phyloP scores from a whole-genome alignment of 2,888 invertebrate species.

The Troides oblongomaculatus region DNA sequence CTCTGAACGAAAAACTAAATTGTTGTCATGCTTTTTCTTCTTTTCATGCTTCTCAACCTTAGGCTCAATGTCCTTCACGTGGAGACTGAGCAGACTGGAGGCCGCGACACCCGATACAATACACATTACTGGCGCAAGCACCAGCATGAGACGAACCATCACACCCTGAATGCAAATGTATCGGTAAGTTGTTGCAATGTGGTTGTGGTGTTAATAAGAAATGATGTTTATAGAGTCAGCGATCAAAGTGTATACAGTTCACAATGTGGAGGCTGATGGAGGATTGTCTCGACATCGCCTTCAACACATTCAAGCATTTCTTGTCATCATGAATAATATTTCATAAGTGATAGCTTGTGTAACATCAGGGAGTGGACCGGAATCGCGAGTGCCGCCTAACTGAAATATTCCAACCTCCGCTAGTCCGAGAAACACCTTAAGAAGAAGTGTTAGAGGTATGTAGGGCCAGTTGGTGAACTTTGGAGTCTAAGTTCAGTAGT shows the following conservation, averaged over 20 bases:
- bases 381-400: too few species aligned
- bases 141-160: constrained; percentile 99
- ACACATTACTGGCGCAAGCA: constrained; percentile 98
- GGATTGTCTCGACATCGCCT: constrained; percentile 55
- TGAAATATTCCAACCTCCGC: too few species aligned
- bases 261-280: constrained; percentile 69
- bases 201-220: background rate
- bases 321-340: constrained; percentile 56
- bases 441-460: too few species aligned
- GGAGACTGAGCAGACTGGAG: constrained; percentile 89
- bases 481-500: too few species aligned
- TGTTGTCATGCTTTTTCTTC: constrained; percentile 84
- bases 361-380: too few species aligned
- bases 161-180: constrained; percentile 85
- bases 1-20: constrained; percentile 89
- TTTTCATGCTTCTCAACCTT: constrained; percentile 84
- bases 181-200: constrained; percentile 31
- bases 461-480: too few species aligned
- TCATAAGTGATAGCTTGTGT: too few species aligned
- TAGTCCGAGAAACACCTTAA: too few species aligned
- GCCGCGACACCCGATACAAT: constrained; percentile 97
- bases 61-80: constrained; percentile 90
- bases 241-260: constrained; percentile 82
- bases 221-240: constrained; percentile 59
- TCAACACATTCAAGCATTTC: constrained; percentile 66